These are phyloP conservation scores for Montipora capricornis DNA, from an alignment of 64 coral and sea anemone species.

Conservation along the genomic window DNA sequence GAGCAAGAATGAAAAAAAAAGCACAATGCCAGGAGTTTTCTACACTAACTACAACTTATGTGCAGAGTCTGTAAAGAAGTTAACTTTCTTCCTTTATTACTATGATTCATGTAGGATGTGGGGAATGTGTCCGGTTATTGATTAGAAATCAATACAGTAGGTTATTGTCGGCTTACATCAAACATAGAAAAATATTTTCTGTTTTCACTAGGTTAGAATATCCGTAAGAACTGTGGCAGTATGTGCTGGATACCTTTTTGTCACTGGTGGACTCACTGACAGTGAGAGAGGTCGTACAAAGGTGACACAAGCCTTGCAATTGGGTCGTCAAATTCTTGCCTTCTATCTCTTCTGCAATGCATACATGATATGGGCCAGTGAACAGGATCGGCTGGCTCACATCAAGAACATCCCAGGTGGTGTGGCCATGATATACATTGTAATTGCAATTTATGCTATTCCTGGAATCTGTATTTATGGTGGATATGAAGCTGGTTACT, in stretches of 20 bases:
- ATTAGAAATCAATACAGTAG: too few species aligned
- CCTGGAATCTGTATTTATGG: slow-evolving; percentile 90
- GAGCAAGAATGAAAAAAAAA: too few species aligned
- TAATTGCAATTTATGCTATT: slow-evolving; percentile 79
- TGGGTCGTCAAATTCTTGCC: slow-evolving; percentile 84
- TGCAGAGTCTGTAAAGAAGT: too few species aligned
- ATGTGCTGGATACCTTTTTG: slow-evolving; percentile 84
- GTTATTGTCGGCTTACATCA: too few species aligned
- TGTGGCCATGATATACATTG: slow-evolving; percentile 52
- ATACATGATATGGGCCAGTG: slow-evolving; percentile 91
- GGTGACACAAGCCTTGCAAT: slow-evolving; percentile 75
- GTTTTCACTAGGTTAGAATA: slow-evolving; percentile 75
- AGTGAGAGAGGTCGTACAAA: slow-evolving; percentile 40
- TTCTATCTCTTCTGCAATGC: slow-evolving; percentile 86
- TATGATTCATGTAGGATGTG: too few species aligned
- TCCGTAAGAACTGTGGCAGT: slow-evolving; percentile 74
- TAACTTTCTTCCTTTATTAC: too few species aligned
- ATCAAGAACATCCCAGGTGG: slow-evolving; percentile 90
- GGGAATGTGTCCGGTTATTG: too few species aligned
- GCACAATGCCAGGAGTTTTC: too few species aligned
- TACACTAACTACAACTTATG: too few species aligned
- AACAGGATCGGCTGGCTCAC: slow-evolving; percentile 77
- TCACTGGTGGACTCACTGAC: slow-evolving; percentile 90
- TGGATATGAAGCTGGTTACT: slow-evolving; percentile 93
- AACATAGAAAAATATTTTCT: too few species aligned